Conservation (phyloP, 2,888 invertebrate species). For the Volucella inflata region DNA sequence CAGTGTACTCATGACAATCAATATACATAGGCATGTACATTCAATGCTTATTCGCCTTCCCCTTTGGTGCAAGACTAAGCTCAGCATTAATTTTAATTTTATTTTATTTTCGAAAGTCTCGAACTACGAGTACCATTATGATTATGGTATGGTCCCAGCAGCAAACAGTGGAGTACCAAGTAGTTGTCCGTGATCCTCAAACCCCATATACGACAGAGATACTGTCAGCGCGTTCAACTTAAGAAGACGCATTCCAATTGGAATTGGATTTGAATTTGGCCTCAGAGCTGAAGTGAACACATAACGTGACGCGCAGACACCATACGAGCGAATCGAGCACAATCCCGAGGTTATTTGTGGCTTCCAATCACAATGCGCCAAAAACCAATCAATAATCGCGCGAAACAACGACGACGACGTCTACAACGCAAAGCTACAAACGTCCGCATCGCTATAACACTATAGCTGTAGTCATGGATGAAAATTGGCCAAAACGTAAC, state of each 20-base stretch:
- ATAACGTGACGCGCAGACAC: conserved; percentile 7
- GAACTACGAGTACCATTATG: conserved; percentile 70
- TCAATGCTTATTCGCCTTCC: conserved; percentile 14
- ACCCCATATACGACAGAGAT: conserved; percentile 8
- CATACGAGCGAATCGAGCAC: background rate
- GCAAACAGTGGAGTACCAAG: conserved; percentile 10
- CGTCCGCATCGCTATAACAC: conserved; percentile 8
- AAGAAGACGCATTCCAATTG: conserved; percentile 70
- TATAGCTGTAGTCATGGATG: background rate
- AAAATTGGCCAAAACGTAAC: conserved; percentile 72
- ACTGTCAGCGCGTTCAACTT: conserved; percentile 17
- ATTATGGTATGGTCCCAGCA: conserved; percentile 50
- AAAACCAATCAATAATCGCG: conserved; percentile 75
- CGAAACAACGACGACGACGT: conserved; percentile 60
- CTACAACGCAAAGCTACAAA: conserved; percentile 12
- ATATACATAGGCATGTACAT: background rate
- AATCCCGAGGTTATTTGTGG: conserved; percentile 70
- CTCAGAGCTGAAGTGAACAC: conserved; percentile 38
- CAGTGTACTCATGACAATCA: conserved; percentile 41
- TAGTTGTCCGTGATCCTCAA: conserved; percentile 40
- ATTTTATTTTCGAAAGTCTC: conserved; percentile 54
- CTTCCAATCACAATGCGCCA: conserved; percentile 75
- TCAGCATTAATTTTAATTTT: conserved; percentile 55
- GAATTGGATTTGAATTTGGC: conserved; percentile 75
- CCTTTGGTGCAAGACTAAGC: conserved; percentile 36